Evolutionary conservation across 2,888 invertebrate genomes (phyloP).

Genomic region (Panzeria rudis): DNA sequence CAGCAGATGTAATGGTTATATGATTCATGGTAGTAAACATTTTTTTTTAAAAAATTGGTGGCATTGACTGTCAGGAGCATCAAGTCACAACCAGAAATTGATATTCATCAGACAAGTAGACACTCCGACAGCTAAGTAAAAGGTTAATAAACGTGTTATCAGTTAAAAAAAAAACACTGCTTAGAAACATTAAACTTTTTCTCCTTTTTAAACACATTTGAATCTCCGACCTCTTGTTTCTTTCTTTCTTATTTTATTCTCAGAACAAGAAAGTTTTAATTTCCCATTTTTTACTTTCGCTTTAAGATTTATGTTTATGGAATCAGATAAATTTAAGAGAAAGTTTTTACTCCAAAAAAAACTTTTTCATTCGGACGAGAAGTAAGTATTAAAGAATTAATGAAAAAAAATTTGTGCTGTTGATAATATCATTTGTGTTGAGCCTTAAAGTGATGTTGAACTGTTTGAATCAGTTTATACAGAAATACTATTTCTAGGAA

Average conservation of each 20-base stretch:
- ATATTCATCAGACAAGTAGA: not conserved
- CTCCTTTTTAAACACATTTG: not conserved
- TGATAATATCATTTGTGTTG: not conserved
- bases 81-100: not conserved
- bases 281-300: not conserved
- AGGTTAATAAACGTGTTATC: no score
- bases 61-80: not conserved
- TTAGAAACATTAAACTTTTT: not conserved
- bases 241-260: no score
- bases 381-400: not conserved
- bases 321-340: not conserved
- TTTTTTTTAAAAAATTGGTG: not conserved
- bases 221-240: not conserved
- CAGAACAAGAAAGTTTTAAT: not conserved
- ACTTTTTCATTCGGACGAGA: not conserved
- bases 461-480: no score
- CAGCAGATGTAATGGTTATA: not conserved
- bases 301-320: not conserved
- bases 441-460: no score
- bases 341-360: slow-evolving; percentile 10
- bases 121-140: not conserved
- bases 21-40: not conserved
- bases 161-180: no score
- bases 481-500: no score
- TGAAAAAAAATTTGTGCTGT: not conserved